Evolutionary conservation across 2,797 vertebrate species (phyloP).

Genomic region (Enteromius radiatus): DNA sequence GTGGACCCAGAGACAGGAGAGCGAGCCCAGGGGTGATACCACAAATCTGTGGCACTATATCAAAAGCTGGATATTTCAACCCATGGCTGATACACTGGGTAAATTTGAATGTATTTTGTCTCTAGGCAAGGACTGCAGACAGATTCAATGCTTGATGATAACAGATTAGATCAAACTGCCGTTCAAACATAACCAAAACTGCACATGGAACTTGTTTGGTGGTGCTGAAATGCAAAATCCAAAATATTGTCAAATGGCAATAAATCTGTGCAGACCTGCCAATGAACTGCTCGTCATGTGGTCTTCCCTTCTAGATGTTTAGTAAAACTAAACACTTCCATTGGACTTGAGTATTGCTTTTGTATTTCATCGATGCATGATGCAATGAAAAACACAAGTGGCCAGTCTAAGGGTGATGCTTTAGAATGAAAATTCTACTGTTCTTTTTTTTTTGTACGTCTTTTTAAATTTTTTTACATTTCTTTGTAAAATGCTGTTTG

Average conservation of each 20-base stretch:
- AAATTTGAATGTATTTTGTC: constrained; percentile 9
- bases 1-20: constrained; percentile 74
- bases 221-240: neutral
- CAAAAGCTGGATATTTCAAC: neutral
- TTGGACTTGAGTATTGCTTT: too few species aligned
- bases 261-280: neutral
- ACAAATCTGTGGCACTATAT: neutral
- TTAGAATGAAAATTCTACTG: neutral
- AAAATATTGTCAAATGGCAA: neutral
- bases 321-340: neutral
- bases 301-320: neutral
- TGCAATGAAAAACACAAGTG: neutral
- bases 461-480: neutral
- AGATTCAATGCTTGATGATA: neutral
- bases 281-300: neutral
- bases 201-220: neutral
- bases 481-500: neutral
- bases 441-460: neutral
- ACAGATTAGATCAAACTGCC: neutral
- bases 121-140: neutral
- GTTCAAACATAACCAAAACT: neutral
- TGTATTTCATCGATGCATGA: neutral
- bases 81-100: neutral
- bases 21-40: constrained; percentile 61
- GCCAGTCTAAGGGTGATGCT: neutral